Evolutionary conservation across 2,888 invertebrate genomes (phyloP).

Genomic region (Neria commutata): DNA sequence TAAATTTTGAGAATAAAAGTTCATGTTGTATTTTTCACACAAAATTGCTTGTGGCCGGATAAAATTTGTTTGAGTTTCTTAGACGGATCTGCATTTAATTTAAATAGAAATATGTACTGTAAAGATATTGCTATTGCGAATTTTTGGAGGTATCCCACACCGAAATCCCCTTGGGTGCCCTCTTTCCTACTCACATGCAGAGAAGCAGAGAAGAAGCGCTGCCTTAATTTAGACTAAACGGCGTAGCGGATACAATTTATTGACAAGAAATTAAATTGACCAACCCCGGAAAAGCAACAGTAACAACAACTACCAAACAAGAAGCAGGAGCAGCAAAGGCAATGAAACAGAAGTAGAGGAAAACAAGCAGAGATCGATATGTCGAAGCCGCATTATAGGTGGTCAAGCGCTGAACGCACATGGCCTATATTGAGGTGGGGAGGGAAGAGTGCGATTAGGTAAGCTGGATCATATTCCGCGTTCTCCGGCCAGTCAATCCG

Average conservation of each 20-base stretch:
- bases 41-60: too few species aligned
- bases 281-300: constrained; percentile 34
- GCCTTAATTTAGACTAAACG: constrained; percentile 56
- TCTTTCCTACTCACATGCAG: constrained; percentile 3
- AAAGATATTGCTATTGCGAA: too few species aligned
- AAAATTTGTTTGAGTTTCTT: too few species aligned
- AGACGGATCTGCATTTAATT: too few species aligned
- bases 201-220: not conserved
- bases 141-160: too few species aligned
- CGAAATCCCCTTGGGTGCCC: constrained; percentile 22
- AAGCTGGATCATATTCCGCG: constrained; percentile 9
- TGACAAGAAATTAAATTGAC: constrained; percentile 54
- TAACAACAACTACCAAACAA: constrained; percentile 22
- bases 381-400: constrained; percentile 34
- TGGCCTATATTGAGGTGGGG: constrained; percentile 2
- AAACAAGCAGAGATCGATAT: not conserved
- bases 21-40: too few species aligned
- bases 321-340: constrained; percentile 6
- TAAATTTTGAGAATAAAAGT: too few species aligned
- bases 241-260: constrained; percentile 54
- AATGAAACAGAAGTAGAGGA: not conserved
- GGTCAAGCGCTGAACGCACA: constrained; percentile 24
- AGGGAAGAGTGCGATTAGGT: not conserved
- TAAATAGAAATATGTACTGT: too few species aligned
- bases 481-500: not conserved